Conservation (phyloP, 2,797 vertebrate species). For the Anableps anableps region DNA sequence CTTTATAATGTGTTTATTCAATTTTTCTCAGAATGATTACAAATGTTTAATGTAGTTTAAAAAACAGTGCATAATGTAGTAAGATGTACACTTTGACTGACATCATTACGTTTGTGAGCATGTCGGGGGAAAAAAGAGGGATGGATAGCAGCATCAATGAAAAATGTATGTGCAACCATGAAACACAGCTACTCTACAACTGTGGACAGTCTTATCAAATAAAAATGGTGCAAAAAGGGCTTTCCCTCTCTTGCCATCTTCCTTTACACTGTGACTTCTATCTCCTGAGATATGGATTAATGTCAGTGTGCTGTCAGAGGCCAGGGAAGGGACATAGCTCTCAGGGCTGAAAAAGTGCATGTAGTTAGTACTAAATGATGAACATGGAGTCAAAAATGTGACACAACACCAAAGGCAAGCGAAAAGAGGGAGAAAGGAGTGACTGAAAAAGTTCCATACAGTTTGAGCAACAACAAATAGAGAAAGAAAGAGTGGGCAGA, state of each 20-base stretch:
- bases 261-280: constrained; percentile 36
- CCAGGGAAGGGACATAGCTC: constrained; percentile 26
- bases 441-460: background rate
- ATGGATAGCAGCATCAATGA: background rate
- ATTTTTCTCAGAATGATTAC: background rate
- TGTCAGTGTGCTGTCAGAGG: constrained; percentile 59
- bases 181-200: background rate
- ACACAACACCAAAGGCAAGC: constrained; percentile 13
- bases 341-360: constrained; percentile 27
- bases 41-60: background rate
- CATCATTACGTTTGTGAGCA: background rate
- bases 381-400: constrained; percentile 37
- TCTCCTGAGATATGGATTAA: constrained; percentile 40
- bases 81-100: background rate
- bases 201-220: background rate
- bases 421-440: background rate
- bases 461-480: constrained; percentile 26
- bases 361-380: constrained; percentile 25
- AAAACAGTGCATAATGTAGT: background rate
- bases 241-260: constrained; percentile 28
- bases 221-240: background rate
- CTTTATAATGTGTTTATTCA: background rate
- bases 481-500: constrained; percentile 11
- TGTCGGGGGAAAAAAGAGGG: background rate
- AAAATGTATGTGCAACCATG: background rate